Evolutionary conservation across 2,888 invertebrate genomes (phyloP).

Genomic region (Drosophila stalkeri): DNA sequence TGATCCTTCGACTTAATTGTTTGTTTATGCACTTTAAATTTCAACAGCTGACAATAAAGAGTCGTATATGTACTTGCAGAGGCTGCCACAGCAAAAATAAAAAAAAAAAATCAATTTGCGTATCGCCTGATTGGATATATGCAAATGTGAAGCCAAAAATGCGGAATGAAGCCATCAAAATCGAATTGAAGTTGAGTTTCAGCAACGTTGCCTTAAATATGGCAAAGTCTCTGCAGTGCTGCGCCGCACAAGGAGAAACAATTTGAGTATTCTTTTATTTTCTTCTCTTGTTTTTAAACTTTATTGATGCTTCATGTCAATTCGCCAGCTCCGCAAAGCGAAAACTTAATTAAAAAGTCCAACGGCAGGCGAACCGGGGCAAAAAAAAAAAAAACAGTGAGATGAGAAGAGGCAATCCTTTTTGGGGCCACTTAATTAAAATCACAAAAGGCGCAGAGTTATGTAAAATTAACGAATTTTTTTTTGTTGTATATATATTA

Average conservation of each 20-base stretch:
- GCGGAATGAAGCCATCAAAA: slow-evolving; percentile 72
- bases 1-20: slow-evolving; percentile 8
- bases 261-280: slow-evolving; percentile 47
- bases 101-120: slow-evolving; percentile 32
- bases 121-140: slow-evolving; percentile 53
- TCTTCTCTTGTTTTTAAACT: slow-evolving; percentile 48
- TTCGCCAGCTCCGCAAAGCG: slow-evolving; percentile 55
- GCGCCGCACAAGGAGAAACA: slow-evolving; percentile 49
- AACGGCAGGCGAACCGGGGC: slow-evolving; percentile 13
- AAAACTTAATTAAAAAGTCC: slow-evolving; percentile 74
- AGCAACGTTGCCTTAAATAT: slow-evolving; percentile 9
- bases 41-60: slow-evolving; percentile 29
- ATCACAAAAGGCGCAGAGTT: slow-evolving; percentile 59
- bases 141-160: slow-evolving; percentile 43
- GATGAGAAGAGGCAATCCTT: slow-evolving; percentile 57
- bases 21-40: slow-evolving; percentile 17
- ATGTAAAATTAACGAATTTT: slow-evolving; percentile 65
- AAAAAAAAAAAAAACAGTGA: slow-evolving; percentile 12
- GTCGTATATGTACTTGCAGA: slow-evolving; percentile 16
- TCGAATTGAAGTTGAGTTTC: slow-evolving; percentile 29
- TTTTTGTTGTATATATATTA: not conserved
- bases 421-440: slow-evolving; percentile 72
- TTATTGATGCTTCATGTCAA: slow-evolving; percentile 74
- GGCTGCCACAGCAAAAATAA: slow-evolving; percentile 7
- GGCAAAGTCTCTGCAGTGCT: slow-evolving; percentile 2